Conservation (phyloP, 2,113 vertebrate species). For the Rostratula benghalensis region DNA sequence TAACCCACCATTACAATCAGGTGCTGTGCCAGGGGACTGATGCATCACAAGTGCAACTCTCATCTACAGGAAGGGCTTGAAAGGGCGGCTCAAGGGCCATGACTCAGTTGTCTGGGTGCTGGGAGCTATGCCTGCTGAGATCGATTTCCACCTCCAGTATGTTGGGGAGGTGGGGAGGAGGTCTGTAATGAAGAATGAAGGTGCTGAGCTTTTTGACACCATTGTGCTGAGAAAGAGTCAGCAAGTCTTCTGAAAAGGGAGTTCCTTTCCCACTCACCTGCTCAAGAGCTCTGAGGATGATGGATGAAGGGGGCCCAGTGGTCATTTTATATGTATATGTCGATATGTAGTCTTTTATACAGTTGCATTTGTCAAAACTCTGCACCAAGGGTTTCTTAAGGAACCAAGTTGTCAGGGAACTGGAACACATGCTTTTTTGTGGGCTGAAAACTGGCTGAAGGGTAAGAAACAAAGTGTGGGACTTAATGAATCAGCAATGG, state of each 20-base stretch:
- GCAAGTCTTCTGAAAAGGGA: neutral
- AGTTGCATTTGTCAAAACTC: neutral
- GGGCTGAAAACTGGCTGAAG: neutral
- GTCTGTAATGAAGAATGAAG: neutral
- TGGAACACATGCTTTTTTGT: neutral
- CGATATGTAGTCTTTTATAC: neutral
- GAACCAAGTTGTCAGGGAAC: neutral
- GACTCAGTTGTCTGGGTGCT: rapidly evolving
- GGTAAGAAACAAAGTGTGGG: neutral
- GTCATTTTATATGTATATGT: neutral
- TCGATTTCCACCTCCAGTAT: rapidly evolving
- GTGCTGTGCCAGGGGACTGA: neutral
- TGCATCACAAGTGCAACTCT: neutral
- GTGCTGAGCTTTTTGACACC: neutral
- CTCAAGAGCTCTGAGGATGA: neutral
- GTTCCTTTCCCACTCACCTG: neutral
- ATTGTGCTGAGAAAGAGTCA: neutral
- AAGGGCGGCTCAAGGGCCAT: neutral
- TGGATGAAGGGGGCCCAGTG: neutral
- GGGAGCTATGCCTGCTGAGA: neutral
- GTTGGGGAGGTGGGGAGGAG: too few relatives aligned
- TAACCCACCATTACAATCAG: constrained; percentile 10
- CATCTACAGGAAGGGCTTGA: neutral
- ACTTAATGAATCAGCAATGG: neutral
- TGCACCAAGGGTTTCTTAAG: neutral